Base-by-base conservation (phyloP, 2,888 invertebrate species). In the Drosophila sordidula region DNA sequence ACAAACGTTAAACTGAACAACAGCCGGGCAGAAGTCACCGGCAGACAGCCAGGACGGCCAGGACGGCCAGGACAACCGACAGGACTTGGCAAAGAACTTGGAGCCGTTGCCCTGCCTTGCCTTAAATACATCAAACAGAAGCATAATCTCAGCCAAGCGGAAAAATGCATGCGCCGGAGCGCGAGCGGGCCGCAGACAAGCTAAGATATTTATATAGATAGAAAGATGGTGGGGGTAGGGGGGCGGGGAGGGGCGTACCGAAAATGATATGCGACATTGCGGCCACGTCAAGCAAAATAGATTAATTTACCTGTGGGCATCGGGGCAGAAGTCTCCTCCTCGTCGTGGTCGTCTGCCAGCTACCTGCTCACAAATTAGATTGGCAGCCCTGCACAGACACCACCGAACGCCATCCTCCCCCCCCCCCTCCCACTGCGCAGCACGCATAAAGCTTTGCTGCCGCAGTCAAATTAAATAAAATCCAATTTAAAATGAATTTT, bases 401-500 rank as follows among this genome's bases (percentile, higher is more conserved):
- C 46, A 47, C 50, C 18, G 18, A 16, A 57, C 32, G 46, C 18
- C 26, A 34, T 22, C 32, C 22, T 4, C 38, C 25, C 26, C 45
- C 29, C 16, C 38, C 34, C 9, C 9, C 3, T 3, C 2, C 9
- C n/a, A 1, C 26, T 16, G 18, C 26, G 41, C 39, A 45, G 50
- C 64, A 71, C 67, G 71, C 62, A 75, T 78, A 67, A 68, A 71
- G 75, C 75, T 65, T 61, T 69, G 63, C 69, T 63, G 79, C 75
- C 76, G 68, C 75, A 75, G 74, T 71, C 75, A 83, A 83, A 85
- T 84, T 82, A 88, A 88, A 88, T 89, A 87, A 88, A 88, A 88
- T 88, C 84, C 86, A 88, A 87, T 88, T 87, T 89, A 86, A 85
- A 89, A 87, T 86, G 84, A 86, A 87, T 87, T 86, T 89, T 86